These are phyloP conservation scores for Amorpha juglandis DNA, from an alignment of 2,888 invertebrate species.

Conservation along the genomic window DNA sequence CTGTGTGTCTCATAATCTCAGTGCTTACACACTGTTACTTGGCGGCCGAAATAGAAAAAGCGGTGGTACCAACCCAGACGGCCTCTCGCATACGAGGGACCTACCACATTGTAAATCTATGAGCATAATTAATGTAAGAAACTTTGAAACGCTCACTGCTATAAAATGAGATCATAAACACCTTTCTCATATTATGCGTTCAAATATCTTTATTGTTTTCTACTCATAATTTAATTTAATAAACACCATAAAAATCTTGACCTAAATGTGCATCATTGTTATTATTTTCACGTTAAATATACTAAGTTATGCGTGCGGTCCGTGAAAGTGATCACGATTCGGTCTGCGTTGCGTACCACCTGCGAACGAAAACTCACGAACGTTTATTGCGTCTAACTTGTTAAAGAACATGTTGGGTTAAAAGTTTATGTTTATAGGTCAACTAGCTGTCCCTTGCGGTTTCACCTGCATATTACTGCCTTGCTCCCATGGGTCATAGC, in stretches of 20 bases:
- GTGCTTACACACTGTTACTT: too few relatives aligned
- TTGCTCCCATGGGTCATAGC: too few relatives aligned
- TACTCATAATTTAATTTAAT: constrained; percentile 30
- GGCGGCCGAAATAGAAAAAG: too few relatives aligned
- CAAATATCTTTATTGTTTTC: constrained; percentile 29
- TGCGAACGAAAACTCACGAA: constrained; percentile 38
- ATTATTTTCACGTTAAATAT: constrained; percentile 33
- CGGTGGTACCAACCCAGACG: too few relatives aligned
- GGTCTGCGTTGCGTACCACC: constrained; percentile 41
- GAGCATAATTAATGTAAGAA: too few relatives aligned
- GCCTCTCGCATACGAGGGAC: too few relatives aligned
- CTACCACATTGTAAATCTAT: too few relatives aligned
- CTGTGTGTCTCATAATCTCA: too few relatives aligned
- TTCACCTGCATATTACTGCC: too few relatives aligned
- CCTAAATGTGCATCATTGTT: constrained; percentile 31
- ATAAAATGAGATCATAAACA: neutral
- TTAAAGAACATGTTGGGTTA: constrained; percentile 26
- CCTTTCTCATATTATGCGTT: neutral
- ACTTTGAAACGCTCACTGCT: neutral
- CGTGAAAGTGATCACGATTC: constrained; percentile 54
- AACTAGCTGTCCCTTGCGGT: too few relatives aligned
- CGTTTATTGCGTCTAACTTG: constrained; percentile 35
- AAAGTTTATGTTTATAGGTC: neutral
- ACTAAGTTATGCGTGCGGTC: constrained; percentile 43
- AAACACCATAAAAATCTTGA: constrained; percentile 32